phyloP scores from a whole-genome alignment of 2,113 vertebrate species.

The Macquaria ambigua region DNA sequence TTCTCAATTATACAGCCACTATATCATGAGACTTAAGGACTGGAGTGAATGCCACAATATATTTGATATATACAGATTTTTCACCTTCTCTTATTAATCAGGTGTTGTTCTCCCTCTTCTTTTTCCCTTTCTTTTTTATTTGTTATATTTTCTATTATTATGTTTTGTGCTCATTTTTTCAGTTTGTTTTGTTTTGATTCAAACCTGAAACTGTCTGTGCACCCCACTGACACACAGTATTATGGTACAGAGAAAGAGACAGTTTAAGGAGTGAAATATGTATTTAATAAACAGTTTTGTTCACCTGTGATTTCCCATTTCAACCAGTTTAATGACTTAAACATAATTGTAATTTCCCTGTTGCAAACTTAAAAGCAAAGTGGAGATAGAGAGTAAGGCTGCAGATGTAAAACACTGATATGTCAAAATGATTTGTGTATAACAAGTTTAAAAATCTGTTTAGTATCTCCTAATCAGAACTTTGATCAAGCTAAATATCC shows the following conservation, averaged over 20 bases:
- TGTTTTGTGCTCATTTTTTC: no score
- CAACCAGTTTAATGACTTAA: not conserved
- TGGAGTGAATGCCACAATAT: not conserved
- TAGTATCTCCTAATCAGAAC: not conserved
- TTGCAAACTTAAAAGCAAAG: not conserved
- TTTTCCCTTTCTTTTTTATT: not conserved
- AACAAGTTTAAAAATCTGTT: not conserved
- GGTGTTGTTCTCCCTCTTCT: not conserved
- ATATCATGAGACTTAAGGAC: no score
- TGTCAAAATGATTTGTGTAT: not conserved
- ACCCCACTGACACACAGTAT: not conserved
- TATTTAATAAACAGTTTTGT: conserved; percentile 8
- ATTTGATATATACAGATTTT: no score
- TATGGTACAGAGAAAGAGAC: not conserved
- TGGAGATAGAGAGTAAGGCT: not conserved
- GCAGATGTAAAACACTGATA: not conserved
- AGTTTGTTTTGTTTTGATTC: not conserved
- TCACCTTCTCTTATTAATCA: no score
- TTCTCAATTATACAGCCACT: not conserved
- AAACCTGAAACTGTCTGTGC: not conserved
- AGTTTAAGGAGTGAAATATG: not conserved
- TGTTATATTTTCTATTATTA: not conserved
- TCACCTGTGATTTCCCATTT: not conserved
- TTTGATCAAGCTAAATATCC: not conserved
- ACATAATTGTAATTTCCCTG: not conserved